phyloP scores from a whole-genome alignment of 2,113 vertebrate genomes.

The Pogona vitticeps region DNA sequence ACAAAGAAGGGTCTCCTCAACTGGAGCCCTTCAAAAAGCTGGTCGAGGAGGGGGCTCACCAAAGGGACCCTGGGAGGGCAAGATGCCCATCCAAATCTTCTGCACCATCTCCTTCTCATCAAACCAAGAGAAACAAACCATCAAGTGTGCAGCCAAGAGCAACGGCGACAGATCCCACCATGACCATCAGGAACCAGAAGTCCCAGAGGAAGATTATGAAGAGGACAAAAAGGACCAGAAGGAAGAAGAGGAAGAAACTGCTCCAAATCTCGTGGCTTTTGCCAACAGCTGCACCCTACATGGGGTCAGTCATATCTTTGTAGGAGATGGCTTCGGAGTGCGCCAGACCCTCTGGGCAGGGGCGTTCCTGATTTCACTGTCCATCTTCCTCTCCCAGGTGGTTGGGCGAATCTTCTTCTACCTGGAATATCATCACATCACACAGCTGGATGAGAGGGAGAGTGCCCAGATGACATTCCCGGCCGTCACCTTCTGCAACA shows the following conservation, averaged over 20 bases:
- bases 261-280: conserved; percentile 82
- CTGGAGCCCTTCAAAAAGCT: not conserved
- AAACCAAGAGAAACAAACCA: conserved; percentile 71
- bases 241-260: conserved; percentile 24
- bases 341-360: conserved; percentile 87
- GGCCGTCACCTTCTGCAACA: conserved; percentile 92
- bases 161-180: conserved; percentile 29
- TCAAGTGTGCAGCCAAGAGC: conserved; percentile 45
- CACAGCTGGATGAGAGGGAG: conserved; percentile 85
- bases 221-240: not conserved
- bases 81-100: conserved; percentile 93
- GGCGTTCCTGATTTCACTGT: conserved; percentile 86
- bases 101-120: conserved; percentile 93
- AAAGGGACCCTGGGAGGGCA: not conserved
- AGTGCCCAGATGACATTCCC: conserved; percentile 86
- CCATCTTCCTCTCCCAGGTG: conserved; percentile 89
- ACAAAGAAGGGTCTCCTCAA: not conserved
- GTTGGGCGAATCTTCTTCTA: conserved; percentile 87
- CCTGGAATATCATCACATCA: conserved; percentile 87
- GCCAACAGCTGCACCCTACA: conserved; percentile 88
- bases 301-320: conserved; percentile 89
- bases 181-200: conserved; percentile 1
- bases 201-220: not conserved
- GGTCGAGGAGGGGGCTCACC: not conserved
- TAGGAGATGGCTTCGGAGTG: conserved; percentile 81